Base-by-base conservation (phyloP, 2,113 vertebrate species). In the Gobius niger region DNA sequence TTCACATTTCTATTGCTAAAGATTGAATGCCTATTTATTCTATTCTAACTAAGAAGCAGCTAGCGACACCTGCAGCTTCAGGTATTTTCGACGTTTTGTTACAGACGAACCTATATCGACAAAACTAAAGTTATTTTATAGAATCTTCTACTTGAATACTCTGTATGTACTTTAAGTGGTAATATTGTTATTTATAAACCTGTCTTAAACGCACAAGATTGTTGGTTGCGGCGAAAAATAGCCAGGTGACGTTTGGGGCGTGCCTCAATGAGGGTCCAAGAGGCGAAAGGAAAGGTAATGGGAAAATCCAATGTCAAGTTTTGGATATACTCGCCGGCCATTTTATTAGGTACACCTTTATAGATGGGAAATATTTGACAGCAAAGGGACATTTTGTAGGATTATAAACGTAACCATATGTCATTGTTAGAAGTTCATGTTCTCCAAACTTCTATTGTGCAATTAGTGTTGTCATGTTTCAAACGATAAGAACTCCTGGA, bases 201-300 rank as follows among this genome's bases (percentile, higher is more conserved):
- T 71, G 77, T 77, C 66, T 70, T 82, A 76, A 83, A 83, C 72
- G 80, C 80, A 87, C 84, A 83, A 82, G 49, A 83, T 82, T 82
- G 77, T 81, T 82, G 53, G 72, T 82, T 70, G 65, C 67, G 79
- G 63, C 47, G 77, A 85, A 72, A 82, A 75, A 34, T 34, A 34
- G 24, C 24, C 80, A 77, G 15, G 24, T 57, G 63, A 72, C 11
- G 54, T 63, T 66, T 73, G 72, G 10, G 18, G 41, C 47, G 64
- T 50, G 65, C 52, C 63, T 75, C 19, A 6, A 61, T 66, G 67
- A 11, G 34, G 65, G 46, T 75, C n/a, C 3, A 18, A 11, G 11
- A 60, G 52, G 41, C 44, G 52, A 44, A 70, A 56, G 68, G n/a
- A 75, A 59, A 69, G 41, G 73, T 85, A 79, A 79, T 77, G 75